Base-by-base conservation (phyloP, 2,888 invertebrate genomes). In the Cephalotes varians region DNA sequence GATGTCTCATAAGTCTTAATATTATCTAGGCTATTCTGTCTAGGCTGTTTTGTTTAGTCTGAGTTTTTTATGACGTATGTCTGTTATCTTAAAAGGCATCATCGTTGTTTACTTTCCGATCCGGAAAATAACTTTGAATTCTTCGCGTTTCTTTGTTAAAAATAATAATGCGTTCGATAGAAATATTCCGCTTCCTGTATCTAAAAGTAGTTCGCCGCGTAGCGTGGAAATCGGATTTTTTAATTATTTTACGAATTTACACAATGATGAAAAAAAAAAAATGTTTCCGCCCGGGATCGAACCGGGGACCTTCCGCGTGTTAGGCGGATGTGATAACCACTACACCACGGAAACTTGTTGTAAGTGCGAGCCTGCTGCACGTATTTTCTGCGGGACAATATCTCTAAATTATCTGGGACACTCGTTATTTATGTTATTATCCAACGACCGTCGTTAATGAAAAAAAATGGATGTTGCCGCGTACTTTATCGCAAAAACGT, bases 311-410 rank as follows among this genome's bases (percentile, higher is more conserved):
- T 97, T 97, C 97, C 97, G 97, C 97, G 97, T 97, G 97, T 97
- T 97, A 97, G 97, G 97, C 97, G 97, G 97, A 97, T 97, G 97
- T 97, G 97, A 97, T 97, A 97, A 97, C 97, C 97, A 97, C 97
- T 97, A 97, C 97, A 97, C 97, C 97, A 97, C 97, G 97, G 96
- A 97, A 97, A 97, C 97, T 0, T 10, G 21, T 44, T 56, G 10
- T 0, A 1, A 4, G 1, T 15, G 15, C 2, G 0, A 1, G 3
- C 6, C 1, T 40, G 9, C 5, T 10, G 0, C 7, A 12, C 3
- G 4, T 7, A 5, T 47, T 54, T 69, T 44, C 40, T 4, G 44
- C 0, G 3, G 3, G 28, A 65, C 21, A 9, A 18, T 73, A 64
- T 65, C 51, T 67, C 0, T 9, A 28, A 51, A 51, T 40, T 40